Percentiles rank a stretch among this genome's conserved stretches.
Conservation (phyloP, 2,888 invertebrate species). For the Autographa gamma region DNA sequence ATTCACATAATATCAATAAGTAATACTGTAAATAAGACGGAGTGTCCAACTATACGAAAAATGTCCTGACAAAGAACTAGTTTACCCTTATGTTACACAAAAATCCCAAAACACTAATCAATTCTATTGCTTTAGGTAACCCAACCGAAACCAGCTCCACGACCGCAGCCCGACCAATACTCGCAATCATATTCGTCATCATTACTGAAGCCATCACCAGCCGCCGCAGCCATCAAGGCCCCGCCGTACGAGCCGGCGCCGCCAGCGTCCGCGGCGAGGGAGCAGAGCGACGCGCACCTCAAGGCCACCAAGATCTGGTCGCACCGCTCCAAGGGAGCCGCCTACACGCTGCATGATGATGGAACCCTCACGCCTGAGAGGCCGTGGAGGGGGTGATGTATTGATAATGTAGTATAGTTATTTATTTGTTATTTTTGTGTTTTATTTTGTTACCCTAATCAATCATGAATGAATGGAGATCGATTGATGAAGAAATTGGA, state of each 20-base stretch:
- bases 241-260: slow-evolving; percentile 76
- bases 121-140: slow-evolving; percentile 72
- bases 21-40: too few species aligned
- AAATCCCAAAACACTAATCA: too few species aligned
- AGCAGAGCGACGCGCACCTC: slow-evolving; percentile 82
- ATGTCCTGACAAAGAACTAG: too few species aligned
- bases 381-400: slow-evolving; percentile 61
- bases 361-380: slow-evolving; percentile 79
- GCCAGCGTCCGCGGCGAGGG: slow-evolving; percentile 68
- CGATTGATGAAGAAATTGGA: too few species aligned
- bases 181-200: slow-evolving; percentile 54
- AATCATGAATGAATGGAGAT: too few species aligned
- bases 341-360: slow-evolving; percentile 82
- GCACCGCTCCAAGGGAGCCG: slow-evolving; percentile 80
- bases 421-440: slow-evolving; percentile 41
- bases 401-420: slow-evolving; percentile 39
- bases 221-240: slow-evolving; percentile 50
- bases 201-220: slow-evolving; percentile 55
- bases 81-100: too few species aligned
- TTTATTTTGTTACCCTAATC: slow-evolving; percentile 29
- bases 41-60: too few species aligned
- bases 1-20: too few species aligned
- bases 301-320: slow-evolving; percentile 84
- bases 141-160: slow-evolving; percentile 54
- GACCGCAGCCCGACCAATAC: slow-evolving; percentile 37